Evolutionary conservation across 2,113 vertebrate species (phyloP).

Genomic region (Brachypteracias leptosomus): DNA sequence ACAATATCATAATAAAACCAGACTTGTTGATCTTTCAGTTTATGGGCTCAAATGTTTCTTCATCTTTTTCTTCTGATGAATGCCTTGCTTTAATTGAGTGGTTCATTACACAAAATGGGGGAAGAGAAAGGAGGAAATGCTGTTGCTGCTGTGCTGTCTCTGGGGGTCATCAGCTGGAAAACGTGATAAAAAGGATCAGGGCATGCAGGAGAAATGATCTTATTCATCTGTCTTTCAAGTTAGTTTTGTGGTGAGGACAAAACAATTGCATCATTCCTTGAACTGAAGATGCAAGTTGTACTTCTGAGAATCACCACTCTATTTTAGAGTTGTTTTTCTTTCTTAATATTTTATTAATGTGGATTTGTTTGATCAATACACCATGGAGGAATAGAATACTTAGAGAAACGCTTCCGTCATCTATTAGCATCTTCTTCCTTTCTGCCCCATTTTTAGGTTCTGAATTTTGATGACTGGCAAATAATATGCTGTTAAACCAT

Average conservation of each 20-base stretch:
- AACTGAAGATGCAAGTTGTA: background rate
- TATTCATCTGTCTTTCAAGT: background rate
- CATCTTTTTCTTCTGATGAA: slow-evolving; percentile 35
- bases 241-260: background rate
- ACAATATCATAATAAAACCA: slow-evolving; percentile 74
- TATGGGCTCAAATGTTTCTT: slow-evolving; percentile 75
- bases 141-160: slow-evolving; percentile 7
- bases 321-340: background rate
- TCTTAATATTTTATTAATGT: background rate
- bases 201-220: background rate
- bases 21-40: slow-evolving; percentile 77
- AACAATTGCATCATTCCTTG: background rate
- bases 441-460: slow-evolving; percentile 46
- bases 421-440: slow-evolving; percentile 38
- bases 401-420: background rate
- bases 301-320: background rate
- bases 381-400: background rate
- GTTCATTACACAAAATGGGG: background rate
- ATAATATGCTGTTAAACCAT: slow-evolving; percentile 20
- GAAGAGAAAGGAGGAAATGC: slow-evolving; percentile 1
- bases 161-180: background rate
- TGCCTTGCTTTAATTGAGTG: slow-evolving; percentile 43
- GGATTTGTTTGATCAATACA: background rate
- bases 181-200: background rate
- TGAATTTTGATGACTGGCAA: slow-evolving; percentile 31